A percentile compares a stretch with the other conserved stretches of the same genome.
phyloP scores from a whole-genome alignment of 2,888 invertebrate genomes.

The Selenia dentaria region DNA sequence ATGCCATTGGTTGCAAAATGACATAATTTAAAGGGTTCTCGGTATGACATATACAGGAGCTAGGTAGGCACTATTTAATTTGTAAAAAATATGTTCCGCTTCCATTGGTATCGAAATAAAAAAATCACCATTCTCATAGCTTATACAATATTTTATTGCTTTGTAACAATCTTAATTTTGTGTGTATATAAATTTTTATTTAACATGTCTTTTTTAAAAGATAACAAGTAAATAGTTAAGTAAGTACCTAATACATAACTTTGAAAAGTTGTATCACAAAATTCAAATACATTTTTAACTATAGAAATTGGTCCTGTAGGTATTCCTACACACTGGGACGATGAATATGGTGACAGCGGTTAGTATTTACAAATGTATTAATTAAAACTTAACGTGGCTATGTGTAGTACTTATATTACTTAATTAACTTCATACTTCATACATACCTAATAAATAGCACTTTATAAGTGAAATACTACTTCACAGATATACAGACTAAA shows the following conservation, averaged over 20 bases:
- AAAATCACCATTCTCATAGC: neutral
- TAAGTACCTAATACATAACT: neutral
- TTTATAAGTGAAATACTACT: constrained; percentile 25
- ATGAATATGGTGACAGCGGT: neutral
- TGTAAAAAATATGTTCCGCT: too few species aligned
- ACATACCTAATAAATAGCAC: constrained; percentile 26
- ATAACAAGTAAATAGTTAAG: constrained; percentile 2
- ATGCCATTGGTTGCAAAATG: neutral
- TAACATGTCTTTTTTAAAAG: constrained; percentile 6
- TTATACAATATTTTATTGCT: constrained; percentile 15
- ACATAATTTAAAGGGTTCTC: too few species aligned
- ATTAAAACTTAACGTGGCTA: neutral
- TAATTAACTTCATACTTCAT: constrained; percentile 4
- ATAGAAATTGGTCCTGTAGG: constrained; percentile 23
- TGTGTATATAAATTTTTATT: constrained; percentile 1
- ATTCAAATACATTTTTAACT: neutral
- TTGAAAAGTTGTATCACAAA: neutral
- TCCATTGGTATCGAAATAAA: neutral
- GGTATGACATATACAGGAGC: too few species aligned
- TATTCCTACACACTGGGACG: constrained; percentile 13
- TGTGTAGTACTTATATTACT: constrained; percentile 26
- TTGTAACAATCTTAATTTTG: constrained; percentile 7
- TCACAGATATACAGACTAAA: constrained; percentile 41
- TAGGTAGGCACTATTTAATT: too few species aligned
- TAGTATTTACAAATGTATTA: constrained; percentile 26